phyloP scores from a whole-genome alignment of 2,113 vertebrate genomes.

The Albula goreensis region DNA sequence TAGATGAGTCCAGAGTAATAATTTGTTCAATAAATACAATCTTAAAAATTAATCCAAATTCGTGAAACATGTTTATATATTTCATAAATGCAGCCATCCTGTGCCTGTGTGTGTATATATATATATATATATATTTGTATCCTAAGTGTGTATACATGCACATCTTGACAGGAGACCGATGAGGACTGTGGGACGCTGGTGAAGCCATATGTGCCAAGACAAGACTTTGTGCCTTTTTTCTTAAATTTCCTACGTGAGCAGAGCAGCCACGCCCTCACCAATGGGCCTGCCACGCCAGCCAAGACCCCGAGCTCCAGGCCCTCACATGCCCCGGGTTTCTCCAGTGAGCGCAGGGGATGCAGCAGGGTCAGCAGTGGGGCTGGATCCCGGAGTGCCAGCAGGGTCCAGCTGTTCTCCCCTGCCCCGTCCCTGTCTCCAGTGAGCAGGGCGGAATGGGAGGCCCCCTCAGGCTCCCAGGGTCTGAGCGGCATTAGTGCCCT shows the following conservation, averaged over 20 bases:
- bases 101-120: no score
- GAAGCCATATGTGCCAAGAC: constrained; percentile 71
- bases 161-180: constrained; percentile 62
- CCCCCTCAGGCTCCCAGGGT: constrained; percentile 37
- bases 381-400: constrained; percentile 61
- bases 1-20: no score
- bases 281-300: constrained; percentile 89
- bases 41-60: no score
- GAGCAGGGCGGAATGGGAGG: constrained; percentile 46
- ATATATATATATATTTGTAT: no score
- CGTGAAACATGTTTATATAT: no score
- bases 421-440: constrained; percentile 50
- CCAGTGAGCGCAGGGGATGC: constrained; percentile 55
- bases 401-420: constrained; percentile 84
- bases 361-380: constrained; percentile 48
- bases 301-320: constrained; percentile 80
- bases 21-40: no score
- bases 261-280: constrained; percentile 84
- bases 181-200: constrained; percentile 52
- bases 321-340: constrained; percentile 51
- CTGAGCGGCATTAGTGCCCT: constrained; percentile 58
- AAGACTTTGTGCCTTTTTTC: constrained; percentile 91
- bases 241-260: constrained; percentile 94
- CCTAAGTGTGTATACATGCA: neutral
- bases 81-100: no score